Base-by-base conservation (phyloP, 2,797 vertebrate genomes). In the Sebastolobus altivelis region DNA sequence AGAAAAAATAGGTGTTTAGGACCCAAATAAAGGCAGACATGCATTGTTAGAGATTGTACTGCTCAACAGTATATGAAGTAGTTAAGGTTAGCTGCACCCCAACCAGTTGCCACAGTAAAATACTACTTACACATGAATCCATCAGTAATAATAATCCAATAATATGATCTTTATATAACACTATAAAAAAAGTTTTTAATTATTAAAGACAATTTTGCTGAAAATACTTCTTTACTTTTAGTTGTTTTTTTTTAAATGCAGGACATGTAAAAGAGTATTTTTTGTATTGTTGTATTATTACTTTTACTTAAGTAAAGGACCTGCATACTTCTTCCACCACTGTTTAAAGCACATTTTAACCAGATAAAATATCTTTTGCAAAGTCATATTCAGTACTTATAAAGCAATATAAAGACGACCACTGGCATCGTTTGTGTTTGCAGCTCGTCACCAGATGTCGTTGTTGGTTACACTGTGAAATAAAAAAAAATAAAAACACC, bases 361-460 rank as follows among this genome's bases (percentile, higher is more conserved):
- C 35, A 29, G 25, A n/a, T n/a, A 43, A 13, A 43, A 43, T 18
- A 18, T 70, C 14, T 62, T 55, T 29, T 49, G 29, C 59, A 69
- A 11, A 67, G 58, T 55, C 56, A 56, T 25, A 7, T 8, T 37
- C 60, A 37, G n/a, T 14, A 72, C 13, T 31, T 22, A 18, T n/a
- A 11, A 49, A 74, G 52, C 55, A 46, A 22, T 38, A 55, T 35
- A 5, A 40, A 43, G 4, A 14, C 29, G 25, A 14, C 29, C 9
- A 11, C 14, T 58, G 60, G 5, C 29, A 5, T 5, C 18, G 3
- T 20, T 25, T 69, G 62, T 65, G 54, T 78, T n/a, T 59, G 65
- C 78, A 56, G 56, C 58, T 80, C 65, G 91, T 89, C 90, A 79
- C 86, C 91, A 93, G 90, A 88, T 91, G 91, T 93, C 91, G 86